Base-by-base conservation (phyloP, 2,113 vertebrate species). In the Natator depressus region DNA sequence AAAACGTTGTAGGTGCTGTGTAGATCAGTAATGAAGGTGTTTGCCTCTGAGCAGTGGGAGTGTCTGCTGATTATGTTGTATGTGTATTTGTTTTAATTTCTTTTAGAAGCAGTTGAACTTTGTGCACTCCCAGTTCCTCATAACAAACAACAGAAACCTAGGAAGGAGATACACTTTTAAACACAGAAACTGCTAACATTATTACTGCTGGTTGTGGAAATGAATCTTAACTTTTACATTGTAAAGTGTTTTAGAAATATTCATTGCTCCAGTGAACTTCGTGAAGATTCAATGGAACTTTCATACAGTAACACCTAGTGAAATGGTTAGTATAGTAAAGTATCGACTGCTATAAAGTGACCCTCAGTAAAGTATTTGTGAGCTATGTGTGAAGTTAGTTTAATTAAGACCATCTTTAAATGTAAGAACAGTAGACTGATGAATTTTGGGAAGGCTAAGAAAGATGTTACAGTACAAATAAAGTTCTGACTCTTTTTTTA, bases 41-140 rank as follows among this genome's bases (percentile, higher is more conserved):
- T 90, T 84, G 75, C 93, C 88, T 85, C 94, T 95, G 79, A 82
- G 89, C 76, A 35, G 80, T 79, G 91, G 94, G 95, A 89, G 86
- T 80, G 87, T 76, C 80, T 87, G 59, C 75, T 91, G 59, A 89
- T 78, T 88, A 49, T 35, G 47, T 80, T 91, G 49, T 89, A 9
- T 4, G 38, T 78, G 35, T 76, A 46, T 94, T 96, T 96, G 59
- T 76, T 54, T 80, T 89, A 90, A 80, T 93, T 80, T 27, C 83
- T 95, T 95, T 49, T 90, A 35, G 94, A 93, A 92, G 91, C 93
- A 88, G 31, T 94, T 94, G 97, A 96, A 85, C 89, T 97, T 95
- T 94, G 42, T 65, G 51, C 35, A 13, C 59, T 97, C 85, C 85
- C 51, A 1, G 87, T 96, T 95, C 95, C 88, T 95, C 53, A 65